Conservation (phyloP, 2,797 vertebrate species). For the Propithecus perrieri region DNA sequence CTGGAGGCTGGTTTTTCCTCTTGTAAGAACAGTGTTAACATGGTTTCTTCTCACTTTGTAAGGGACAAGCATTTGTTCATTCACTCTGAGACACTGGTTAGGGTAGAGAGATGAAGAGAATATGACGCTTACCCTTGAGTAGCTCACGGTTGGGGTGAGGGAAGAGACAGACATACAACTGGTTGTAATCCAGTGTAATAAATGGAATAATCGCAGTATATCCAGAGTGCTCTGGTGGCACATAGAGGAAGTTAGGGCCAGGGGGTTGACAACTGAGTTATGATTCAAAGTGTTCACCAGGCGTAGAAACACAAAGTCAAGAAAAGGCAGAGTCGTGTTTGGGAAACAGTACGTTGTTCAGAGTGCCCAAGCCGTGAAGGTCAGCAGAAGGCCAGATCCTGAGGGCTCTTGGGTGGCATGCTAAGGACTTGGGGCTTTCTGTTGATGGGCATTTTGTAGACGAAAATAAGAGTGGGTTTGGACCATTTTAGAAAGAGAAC, state of each 20-base stretch:
- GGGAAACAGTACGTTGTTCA: not conserved
- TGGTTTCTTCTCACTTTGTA: not conserved
- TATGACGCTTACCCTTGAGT: not conserved
- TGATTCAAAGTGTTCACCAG: not conserved
- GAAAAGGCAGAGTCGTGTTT: accelerated
- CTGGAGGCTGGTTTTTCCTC: not conserved
- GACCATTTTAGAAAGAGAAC: not conserved
- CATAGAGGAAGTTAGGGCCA: not conserved
- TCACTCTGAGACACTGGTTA: not conserved
- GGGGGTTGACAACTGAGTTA: no score
- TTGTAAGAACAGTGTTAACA: not conserved
- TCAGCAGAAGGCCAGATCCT: not conserved
- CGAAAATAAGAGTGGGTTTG: not conserved
- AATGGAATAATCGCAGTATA: not conserved
- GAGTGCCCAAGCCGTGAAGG: accelerated
- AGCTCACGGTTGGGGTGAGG: not conserved
- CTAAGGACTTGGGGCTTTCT: not conserved
- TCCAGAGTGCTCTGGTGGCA: not conserved
- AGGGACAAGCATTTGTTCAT: not conserved
- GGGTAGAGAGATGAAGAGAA: not conserved
- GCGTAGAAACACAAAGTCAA: not conserved
- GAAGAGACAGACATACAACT: not conserved
- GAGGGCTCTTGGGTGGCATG: not conserved
- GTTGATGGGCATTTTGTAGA: not conserved
- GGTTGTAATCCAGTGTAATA: not conserved